Evolutionary conservation across 1,140 invertebrate species (phyloP).

Genomic region (Stegodyphus mimosarum): DNA sequence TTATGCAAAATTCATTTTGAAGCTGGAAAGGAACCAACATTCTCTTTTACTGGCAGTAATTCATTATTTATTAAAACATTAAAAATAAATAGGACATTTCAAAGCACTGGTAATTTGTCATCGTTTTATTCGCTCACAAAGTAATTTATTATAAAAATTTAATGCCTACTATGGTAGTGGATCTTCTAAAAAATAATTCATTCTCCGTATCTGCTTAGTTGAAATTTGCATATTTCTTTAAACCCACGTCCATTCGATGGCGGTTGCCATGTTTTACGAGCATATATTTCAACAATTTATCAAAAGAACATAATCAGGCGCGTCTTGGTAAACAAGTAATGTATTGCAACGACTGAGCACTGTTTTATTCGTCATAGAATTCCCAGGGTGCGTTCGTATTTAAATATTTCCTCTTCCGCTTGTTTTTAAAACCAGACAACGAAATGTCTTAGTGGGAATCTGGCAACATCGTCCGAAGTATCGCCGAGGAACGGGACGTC

Average conservation of each 20-base stretch:
- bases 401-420: conserved; percentile 18
- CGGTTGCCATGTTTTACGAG: conserved; percentile 12
- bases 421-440: background rate
- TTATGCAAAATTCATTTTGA: too few species aligned
- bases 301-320: conserved; percentile 41
- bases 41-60: too few species aligned
- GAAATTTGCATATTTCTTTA: background rate
- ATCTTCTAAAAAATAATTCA: too few species aligned
- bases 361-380: conserved; percentile 29
- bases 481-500: conserved; percentile 42
- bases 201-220: too few species aligned
- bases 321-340: conserved; percentile 28
- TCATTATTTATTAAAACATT: too few species aligned
- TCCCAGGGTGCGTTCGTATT: conserved; percentile 23
- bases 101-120: too few species aligned
- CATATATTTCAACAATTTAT: conserved; percentile 46
- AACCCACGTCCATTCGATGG: background rate
- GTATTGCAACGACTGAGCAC: conserved; percentile 40
- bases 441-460: conserved; percentile 70
- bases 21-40: too few species aligned
- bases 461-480: conserved; percentile 73
- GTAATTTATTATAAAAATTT: too few species aligned
- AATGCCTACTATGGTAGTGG: too few species aligned
- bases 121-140: too few species aligned
- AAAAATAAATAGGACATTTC: too few species aligned